These are phyloP conservation scores for Clamator glandarius DNA, from an alignment of 2,797 vertebrate species.

Conservation along the genomic window DNA sequence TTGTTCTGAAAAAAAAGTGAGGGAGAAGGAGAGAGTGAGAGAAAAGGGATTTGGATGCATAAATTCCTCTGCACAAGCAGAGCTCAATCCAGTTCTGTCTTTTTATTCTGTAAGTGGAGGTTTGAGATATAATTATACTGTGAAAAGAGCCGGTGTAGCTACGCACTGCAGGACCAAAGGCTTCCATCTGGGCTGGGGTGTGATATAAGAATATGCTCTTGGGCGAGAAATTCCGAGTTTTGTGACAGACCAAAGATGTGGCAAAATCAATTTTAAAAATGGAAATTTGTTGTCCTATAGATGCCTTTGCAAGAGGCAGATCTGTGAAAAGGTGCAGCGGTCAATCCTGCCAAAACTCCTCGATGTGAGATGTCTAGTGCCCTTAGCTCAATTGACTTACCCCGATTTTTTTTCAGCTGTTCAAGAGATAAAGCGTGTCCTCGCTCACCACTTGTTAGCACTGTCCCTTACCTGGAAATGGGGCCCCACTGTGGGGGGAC, in stretches of 20 bases:
- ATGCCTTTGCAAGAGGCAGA: slow-evolving; percentile 61
- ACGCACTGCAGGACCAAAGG: slow-evolving; percentile 62
- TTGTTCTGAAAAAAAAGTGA: slow-evolving; percentile 56
- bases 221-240: slow-evolving; percentile 65
- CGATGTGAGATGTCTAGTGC: slow-evolving; percentile 55
- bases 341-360: slow-evolving; percentile 51
- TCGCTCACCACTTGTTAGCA: slow-evolving; percentile 95
- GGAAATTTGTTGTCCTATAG: slow-evolving; percentile 50
- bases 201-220: slow-evolving; percentile 55
- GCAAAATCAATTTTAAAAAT: slow-evolving; percentile 4
- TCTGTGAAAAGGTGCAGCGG: slow-evolving; percentile 51
- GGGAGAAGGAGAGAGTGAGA: slow-evolving; percentile 44
- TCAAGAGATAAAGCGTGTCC: slow-evolving; percentile 82
- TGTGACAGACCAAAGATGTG: slow-evolving; percentile 57
- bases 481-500: slow-evolving; percentile 31
- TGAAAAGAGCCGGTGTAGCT: slow-evolving; percentile 70
- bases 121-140: slow-evolving; percentile 68
- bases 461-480: slow-evolving; percentile 73
- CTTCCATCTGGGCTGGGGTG: slow-evolving; percentile 71
- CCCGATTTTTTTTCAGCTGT: slow-evolving; percentile 73
- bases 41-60: slow-evolving; percentile 57
- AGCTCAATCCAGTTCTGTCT: slow-evolving; percentile 58
- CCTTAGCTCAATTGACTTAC: slow-evolving; percentile 65
- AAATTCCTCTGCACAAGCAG: slow-evolving; percentile 58
- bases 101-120: slow-evolving; percentile 72